Base-by-base conservation (phyloP, 1,140 invertebrate genomes). In the Diploscapter pachys region DNA sequence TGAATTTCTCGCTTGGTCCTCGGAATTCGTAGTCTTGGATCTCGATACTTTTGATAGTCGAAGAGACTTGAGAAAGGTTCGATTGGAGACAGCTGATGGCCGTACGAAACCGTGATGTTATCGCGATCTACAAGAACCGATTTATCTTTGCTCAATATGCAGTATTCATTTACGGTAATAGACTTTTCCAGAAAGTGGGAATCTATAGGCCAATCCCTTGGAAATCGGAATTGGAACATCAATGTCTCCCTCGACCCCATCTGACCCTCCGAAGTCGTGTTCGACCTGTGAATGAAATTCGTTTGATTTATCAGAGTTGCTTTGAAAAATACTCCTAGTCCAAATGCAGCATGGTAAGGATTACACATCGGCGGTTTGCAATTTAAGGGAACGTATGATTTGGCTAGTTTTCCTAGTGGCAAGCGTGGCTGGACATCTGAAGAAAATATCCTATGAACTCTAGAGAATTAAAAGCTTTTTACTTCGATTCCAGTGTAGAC, bases 241-340 rank as follows among this genome's bases (percentile, higher is more conserved):
- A 65, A 78, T 78, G 61, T 78, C 76, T 53, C 76, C 76, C 61
- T 78, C 76, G 31, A 76, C 76, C 64, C 76, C 76, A 61, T 78
- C 76, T 6, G 50, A 63, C 2, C 76, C 76, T 56, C 76, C 76
- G 66, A 53, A 71, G 54, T 78, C 76, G 13, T 78, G 76, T 61
- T 78, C 72, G 57, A 75, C 56, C 72, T 74, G 56, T 52, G 48
- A 73, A 66, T 3, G 6, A 54, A n/a, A 8, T 52, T 0, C 31
- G 31, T 31, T 31, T 31, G 31, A 31, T 31, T 59, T 59, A 59
- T 1, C 9, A 59, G 57, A 11, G 2, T 65, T 65, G 54, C 9
- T 6, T n/a, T 6, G 11, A 4, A 51, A 74, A 64, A 53, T 54
- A 77, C 71, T 52, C 76, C 76, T 49, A 78, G 73, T 31, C 67